Percentiles rank a stretch among this genome's conserved stretches.
Evolutionary conservation across 2,888 invertebrate genomes (phyloP).

Genomic region (Phorcus lineatus): DNA sequence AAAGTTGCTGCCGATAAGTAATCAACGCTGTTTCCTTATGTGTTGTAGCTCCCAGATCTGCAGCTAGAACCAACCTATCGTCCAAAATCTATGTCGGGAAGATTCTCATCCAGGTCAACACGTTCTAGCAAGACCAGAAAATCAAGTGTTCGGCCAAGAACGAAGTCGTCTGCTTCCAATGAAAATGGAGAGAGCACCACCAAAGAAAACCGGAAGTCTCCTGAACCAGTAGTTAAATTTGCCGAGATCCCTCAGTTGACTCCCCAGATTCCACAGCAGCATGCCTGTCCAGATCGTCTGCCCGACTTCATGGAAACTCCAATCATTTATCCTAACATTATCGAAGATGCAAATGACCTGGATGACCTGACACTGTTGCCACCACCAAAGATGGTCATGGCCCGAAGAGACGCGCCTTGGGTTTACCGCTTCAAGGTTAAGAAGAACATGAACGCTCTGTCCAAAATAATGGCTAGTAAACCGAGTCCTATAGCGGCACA

Average conservation of each 20-base stretch:
- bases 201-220: not conserved
- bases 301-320: conserved; percentile 32
- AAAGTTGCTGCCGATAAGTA: no score
- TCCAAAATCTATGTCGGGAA: conserved; percentile 3
- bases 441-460: conserved; percentile 64
- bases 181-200: not conserved
- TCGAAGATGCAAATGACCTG: conserved; percentile 49
- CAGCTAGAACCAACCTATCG: not conserved
- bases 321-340: conserved; percentile 47
- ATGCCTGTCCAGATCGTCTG: not conserved
- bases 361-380: conserved; percentile 61
- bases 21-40: no score
- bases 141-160: not conserved
- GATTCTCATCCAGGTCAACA: conserved; percentile 17
- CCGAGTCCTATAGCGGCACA: conserved; percentile 30
- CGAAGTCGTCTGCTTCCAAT: not conserved
- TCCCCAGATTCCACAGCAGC: not conserved
- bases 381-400: conserved; percentile 56
- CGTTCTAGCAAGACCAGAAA: not conserved
- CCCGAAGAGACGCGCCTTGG: conserved; percentile 62
- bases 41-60: conserved; percentile 4
- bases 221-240: not conserved
- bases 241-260: not conserved
- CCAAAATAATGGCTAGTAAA: conserved; percentile 66
- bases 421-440: conserved; percentile 70